Conservation (phyloP, 2,888 invertebrate genomes). For the Perithous albicinctus region DNA sequence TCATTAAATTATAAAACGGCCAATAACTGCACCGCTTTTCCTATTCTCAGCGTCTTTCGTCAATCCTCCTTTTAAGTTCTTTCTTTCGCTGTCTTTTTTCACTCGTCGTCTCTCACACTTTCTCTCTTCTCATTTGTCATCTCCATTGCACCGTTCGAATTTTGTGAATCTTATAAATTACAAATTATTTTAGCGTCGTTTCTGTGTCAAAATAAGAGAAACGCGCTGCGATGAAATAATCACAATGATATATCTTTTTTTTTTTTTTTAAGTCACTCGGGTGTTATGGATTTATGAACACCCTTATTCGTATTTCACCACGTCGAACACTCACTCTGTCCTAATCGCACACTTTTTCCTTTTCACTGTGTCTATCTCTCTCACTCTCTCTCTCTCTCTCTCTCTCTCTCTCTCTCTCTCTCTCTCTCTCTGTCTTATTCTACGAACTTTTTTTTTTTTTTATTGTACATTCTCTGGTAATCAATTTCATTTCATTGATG, state of each 20-base stretch:
- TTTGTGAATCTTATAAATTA: neutral
- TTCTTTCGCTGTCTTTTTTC: constrained; percentile 28
- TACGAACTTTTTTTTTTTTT: neutral
- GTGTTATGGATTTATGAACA: constrained; percentile 85
- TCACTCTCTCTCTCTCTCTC: constrained; percentile 48
- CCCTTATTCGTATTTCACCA: constrained; percentile 69
- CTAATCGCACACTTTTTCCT: constrained; percentile 46
- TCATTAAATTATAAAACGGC: neutral
- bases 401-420: constrained; percentile 38
- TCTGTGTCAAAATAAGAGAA: constrained; percentile 1
- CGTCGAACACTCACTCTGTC: constrained; percentile 49
- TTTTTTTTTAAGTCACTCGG: constrained; percentile 66
- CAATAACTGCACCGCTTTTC: constrained; percentile 36
- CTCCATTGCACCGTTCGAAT: constrained; percentile 53
- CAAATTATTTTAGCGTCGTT: neutral
- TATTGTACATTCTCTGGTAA: neutral
- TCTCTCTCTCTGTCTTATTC: constrained; percentile 24
- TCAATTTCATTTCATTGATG: constrained; percentile 22
- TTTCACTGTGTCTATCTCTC: constrained; percentile 61
- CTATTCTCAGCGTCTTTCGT: constrained; percentile 19
- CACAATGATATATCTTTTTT: constrained; percentile 29
- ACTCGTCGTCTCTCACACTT: constrained; percentile 28
- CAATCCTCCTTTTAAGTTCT: neutral
- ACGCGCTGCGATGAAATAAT: constrained; percentile 19
- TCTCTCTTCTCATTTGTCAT: constrained; percentile 17